A percentile compares a stretch with the other conserved stretches of the same genome.
phyloP scores from a whole-genome alignment of 1,140 invertebrate species.

The Ephestia elutella region DNA sequence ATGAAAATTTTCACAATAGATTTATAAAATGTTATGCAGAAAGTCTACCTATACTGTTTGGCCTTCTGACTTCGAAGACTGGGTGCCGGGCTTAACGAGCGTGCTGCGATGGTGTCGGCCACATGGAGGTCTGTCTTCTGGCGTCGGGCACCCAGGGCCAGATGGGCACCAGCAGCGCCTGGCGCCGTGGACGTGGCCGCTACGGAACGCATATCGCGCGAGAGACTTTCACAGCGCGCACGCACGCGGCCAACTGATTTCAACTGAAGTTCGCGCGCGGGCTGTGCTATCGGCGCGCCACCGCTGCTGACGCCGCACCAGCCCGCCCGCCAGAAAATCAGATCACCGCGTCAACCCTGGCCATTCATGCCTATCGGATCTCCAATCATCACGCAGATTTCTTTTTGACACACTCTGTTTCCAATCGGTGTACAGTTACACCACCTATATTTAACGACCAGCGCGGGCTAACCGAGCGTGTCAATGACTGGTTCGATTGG shows the following conservation, averaged over 20 bases:
- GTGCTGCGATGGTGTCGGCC: constrained; percentile 46
- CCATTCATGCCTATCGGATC: constrained; percentile 66
- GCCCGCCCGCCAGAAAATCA: constrained; percentile 53
- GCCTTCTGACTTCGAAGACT: constrained; percentile 63
- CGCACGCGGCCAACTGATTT: constrained; percentile 55
- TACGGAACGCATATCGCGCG: constrained; percentile 51
- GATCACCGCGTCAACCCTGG: constrained; percentile 63
- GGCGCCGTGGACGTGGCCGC: constrained; percentile 44
- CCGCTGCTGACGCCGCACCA: constrained; percentile 36
- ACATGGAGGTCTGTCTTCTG: constrained; percentile 72
- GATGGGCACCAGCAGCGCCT: constrained; percentile 28
- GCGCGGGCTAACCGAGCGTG: constrained; percentile 15
- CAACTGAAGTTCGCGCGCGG: constrained; percentile 29
- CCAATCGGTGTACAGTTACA: constrained; percentile 29
- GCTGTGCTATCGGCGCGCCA: constrained; percentile 39
- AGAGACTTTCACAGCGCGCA: constrained; percentile 63
- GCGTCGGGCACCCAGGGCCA: constrained; percentile 49
- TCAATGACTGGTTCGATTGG: constrained; percentile 6
- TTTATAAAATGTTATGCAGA: constrained; percentile 12
- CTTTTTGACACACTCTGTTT: constrained; percentile 65
- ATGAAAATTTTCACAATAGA: constrained; percentile 7
- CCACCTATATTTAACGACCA: constrained; percentile 14
- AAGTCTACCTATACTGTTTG: constrained; percentile 66
- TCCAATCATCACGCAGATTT: constrained; percentile 49
- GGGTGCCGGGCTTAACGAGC: constrained; percentile 57